Base-by-base conservation (phyloP, 2,113 vertebrate genomes). In the Syrmaticus mikado region DNA sequence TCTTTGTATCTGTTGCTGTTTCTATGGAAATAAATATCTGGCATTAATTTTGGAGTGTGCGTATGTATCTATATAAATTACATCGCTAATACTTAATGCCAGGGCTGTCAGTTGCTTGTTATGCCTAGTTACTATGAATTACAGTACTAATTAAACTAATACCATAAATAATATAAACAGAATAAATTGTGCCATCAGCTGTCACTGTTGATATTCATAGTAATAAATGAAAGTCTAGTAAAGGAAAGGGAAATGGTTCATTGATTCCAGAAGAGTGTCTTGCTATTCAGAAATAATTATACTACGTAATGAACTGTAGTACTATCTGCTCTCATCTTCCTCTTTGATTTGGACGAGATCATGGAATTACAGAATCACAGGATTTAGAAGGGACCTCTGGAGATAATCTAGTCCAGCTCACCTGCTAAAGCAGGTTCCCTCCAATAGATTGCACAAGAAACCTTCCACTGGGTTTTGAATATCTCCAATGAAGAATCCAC, bases 91-190 rank as follows among this genome's bases (percentile, higher is more conserved):
- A 14, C 19, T 58, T 89, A 93, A 72, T 85, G 71, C 41, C n/a
- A 90, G 40, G 70, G 85, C 2, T 81, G 74, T 90, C 90, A 91
- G 58, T 18, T 95, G 46, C 48, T 34, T 82, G 43, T 19, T 65
- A 67, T 41, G 43, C 20, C 21, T 88, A 57, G 74, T 92, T 93
- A 85, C 92, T 92, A 89, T 90, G 71, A 96, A 75, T 85, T 62
- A 75, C 76, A 76, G 20, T 73, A 14, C 46, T 94, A 95, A 96
- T 93, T 96, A 93, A 79, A 43, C 38, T 89, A 93, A 84, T 84
- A 76, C 5, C 75, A 73, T 81, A 90, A 79, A 74, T 40, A 94
- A 94, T 82, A 93, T 55, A 80, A 96, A 71, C 55, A 74, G 61
- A 88, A 90, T 80, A 41, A 90, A 71, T 78, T 92, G 30, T 81